Evolutionary conservation across 2,113 vertebrate genomes (phyloP).

Genomic region (Tympanuchus pallidicinctus): DNA sequence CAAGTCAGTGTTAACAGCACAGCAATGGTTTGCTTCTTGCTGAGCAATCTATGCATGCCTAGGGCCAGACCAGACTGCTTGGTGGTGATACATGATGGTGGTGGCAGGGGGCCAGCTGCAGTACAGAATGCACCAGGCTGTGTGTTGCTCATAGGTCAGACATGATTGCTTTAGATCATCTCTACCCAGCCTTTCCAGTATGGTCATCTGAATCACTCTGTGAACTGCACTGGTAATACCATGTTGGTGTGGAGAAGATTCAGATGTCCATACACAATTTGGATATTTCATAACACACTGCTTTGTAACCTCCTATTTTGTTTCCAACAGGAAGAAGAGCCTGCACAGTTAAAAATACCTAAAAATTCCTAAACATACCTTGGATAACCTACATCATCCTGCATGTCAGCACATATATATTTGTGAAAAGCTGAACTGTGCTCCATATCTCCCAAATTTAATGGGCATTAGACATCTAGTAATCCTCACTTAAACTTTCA

Average conservation of each 20-base stretch:
- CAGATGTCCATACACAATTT: background rate
- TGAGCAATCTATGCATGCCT: background rate
- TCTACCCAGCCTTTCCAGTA: background rate
- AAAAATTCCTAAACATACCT: background rate
- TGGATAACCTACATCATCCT: background rate
- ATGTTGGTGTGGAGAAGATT: background rate
- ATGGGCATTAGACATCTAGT: background rate
- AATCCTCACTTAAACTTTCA: background rate
- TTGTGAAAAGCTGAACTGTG: background rate
- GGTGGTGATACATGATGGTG: background rate
- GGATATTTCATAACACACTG: background rate
- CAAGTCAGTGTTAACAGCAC: background rate
- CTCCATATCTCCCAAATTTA: background rate
- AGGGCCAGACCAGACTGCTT: background rate
- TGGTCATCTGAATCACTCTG: background rate
- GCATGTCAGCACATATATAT: background rate
- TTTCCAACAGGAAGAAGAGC: background rate
- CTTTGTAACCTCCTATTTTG: background rate
- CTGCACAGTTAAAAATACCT: background rate
- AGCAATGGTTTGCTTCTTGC: background rate
- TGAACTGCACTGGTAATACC: background rate
- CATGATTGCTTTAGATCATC: background rate
- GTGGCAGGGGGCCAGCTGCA: no score
- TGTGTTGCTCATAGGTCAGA: no score
- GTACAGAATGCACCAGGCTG: no score